phyloP scores from a whole-genome alignment of 2,113 vertebrate genomes.

The Paraplagusia blochii region DNA sequence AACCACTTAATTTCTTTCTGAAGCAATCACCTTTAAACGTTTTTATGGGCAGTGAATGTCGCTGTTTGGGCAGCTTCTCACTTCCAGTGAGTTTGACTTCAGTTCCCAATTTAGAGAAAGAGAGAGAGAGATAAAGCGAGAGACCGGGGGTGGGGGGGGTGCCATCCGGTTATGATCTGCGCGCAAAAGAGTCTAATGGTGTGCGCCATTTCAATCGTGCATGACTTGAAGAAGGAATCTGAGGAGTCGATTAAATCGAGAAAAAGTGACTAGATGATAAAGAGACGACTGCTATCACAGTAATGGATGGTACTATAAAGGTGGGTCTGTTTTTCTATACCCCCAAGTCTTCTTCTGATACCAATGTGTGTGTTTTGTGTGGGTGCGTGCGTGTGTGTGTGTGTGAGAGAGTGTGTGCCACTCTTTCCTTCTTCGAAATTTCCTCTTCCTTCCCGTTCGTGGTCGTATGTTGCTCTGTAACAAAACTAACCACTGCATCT shows the following conservation, averaged over 20 bases:
- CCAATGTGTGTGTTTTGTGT: constrained; percentile 34
- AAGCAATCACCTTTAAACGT: too few species aligned
- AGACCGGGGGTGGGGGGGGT: constrained; percentile 8
- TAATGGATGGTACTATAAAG: constrained; percentile 87
- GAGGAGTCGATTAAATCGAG: constrained; percentile 25
- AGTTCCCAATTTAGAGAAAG: constrained; percentile 82
- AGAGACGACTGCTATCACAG: constrained; percentile 60
- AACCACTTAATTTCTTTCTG: not conserved
- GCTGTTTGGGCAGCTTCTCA: constrained; percentile 59
- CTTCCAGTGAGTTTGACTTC: constrained; percentile 73
- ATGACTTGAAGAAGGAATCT: constrained; percentile 62
- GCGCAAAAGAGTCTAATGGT: constrained; percentile 71
- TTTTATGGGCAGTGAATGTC: constrained; percentile 13
- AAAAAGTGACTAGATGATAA: constrained; percentile 69
- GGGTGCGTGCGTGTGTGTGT: constrained; percentile 4
- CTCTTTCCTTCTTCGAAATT: constrained; percentile 90
- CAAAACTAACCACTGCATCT: constrained; percentile 82
- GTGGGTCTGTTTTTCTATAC: constrained; percentile 58
- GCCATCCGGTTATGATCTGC: constrained; percentile 81
- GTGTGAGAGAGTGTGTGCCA: constrained; percentile 73
- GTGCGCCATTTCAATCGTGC: constrained; percentile 73
- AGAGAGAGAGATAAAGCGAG: constrained; percentile 7
- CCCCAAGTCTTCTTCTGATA: too few species aligned
- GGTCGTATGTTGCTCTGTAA: constrained; percentile 86
- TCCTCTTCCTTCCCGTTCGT: constrained; percentile 91